phyloP scores from a whole-genome alignment of 2,888 invertebrate species.

The Polietes domitor region DNA sequence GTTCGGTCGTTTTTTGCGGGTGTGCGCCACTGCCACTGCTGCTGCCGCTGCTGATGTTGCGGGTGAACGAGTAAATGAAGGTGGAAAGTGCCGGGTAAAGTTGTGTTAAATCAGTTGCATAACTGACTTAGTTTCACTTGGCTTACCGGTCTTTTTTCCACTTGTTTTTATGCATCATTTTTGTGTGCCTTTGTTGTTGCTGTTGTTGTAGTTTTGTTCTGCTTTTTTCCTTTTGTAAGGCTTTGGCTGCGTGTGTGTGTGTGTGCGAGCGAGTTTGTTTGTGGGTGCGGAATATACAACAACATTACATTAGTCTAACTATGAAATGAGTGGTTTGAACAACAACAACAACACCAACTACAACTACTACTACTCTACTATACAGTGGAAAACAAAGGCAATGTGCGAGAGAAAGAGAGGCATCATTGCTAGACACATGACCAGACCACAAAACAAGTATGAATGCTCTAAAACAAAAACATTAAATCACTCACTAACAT shows the following conservation, averaged over 20 bases:
- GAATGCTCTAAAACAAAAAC: slow-evolving; percentile 46
- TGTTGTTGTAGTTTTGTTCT: slow-evolving; percentile 29
- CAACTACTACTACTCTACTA: not conserved
- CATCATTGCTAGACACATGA: slow-evolving; percentile 75
- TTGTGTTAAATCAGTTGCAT: slow-evolving; percentile 59
- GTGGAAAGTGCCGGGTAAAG: slow-evolving; percentile 43
- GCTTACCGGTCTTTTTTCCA: slow-evolving; percentile 32
- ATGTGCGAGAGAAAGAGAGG: slow-evolving; percentile 22
- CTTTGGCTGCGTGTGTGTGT: not conserved
- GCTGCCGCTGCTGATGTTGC: not conserved
- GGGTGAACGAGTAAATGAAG: slow-evolving; percentile 36
- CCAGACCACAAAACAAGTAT: slow-evolving; percentile 69
- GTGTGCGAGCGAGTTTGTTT: not conserved
- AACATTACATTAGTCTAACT: slow-evolving; percentile 39
- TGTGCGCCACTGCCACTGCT: not conserved
- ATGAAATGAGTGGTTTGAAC: slow-evolving; percentile 23
- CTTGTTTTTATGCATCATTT: slow-evolving; percentile 29
- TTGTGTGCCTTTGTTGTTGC: not conserved
- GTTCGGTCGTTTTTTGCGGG: not conserved
- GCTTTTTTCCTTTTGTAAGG: not conserved
- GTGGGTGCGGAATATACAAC: not conserved
- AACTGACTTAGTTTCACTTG: slow-evolving; percentile 53
- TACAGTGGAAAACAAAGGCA: not conserved
- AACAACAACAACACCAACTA: slow-evolving; percentile 1
- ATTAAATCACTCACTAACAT: slow-evolving; percentile 42